A percentile compares a stretch with the other conserved stretches of the same genome.
phyloP scores from a whole-genome alignment of 2,113 vertebrate species.

The Neodontobutis hainanensis region DNA sequence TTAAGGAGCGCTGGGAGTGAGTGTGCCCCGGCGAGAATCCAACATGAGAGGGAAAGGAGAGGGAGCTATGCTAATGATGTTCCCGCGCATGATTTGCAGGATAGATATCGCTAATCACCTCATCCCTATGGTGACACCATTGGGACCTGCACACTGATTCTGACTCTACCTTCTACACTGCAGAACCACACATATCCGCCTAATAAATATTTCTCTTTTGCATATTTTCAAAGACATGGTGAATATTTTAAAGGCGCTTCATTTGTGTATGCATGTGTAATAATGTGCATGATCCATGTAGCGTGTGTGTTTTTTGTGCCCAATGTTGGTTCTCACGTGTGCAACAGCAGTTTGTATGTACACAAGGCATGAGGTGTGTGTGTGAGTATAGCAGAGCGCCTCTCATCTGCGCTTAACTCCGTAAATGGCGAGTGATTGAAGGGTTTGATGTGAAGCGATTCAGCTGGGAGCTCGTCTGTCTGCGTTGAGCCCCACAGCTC shows the following conservation, averaged over 20 bases:
- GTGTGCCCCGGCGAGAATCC: conserved; percentile 59
- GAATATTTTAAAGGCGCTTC: conserved; percentile 66
- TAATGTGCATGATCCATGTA: conserved; percentile 23
- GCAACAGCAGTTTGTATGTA: no score
- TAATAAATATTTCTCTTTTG: conserved; percentile 79
- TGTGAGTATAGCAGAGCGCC: conserved; percentile 31
- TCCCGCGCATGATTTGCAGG: conserved; percentile 62
- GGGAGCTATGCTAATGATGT: conserved; percentile 67
- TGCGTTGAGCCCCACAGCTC: conserved; percentile 57
- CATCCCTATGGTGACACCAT: conserved; percentile 67
- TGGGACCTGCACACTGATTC: conserved; percentile 39
- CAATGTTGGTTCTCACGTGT: conserved; percentile 13
- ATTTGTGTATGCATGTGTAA: conserved; percentile 36
- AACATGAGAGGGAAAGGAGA: conserved; percentile 55
- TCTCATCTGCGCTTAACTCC: conserved; percentile 73
- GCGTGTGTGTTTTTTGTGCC: conserved; percentile 13
- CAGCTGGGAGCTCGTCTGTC: conserved; percentile 70
- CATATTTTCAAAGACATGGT: conserved; percentile 60
- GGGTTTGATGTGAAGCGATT: conserved; percentile 73
- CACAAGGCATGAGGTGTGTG: conserved; percentile 29
- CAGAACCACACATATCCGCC: conserved; percentile 55
- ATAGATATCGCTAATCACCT: conserved; percentile 76
- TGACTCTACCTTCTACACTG: conserved; percentile 32
- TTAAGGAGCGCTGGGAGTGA: conserved; percentile 75
- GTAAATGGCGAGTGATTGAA: conserved; percentile 75